These are phyloP conservation scores for Theristicus caerulescens DNA, from an alignment of 2,113 vertebrate species.

Conservation along the genomic window DNA sequence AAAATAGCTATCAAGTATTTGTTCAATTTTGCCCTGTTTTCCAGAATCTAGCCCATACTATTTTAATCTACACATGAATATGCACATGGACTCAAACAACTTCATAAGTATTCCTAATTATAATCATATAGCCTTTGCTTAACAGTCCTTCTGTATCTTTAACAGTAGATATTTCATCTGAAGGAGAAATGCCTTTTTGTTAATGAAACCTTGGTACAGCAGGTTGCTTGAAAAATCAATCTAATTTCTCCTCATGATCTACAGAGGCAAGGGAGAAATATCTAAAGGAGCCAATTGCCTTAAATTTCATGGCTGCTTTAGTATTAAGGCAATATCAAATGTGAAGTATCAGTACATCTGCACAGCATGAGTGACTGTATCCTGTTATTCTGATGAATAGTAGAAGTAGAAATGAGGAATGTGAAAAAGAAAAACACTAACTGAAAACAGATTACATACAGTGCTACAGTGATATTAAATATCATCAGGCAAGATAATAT, in stretches of 20 bases:
- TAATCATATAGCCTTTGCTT: not conserved
- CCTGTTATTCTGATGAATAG: not conserved
- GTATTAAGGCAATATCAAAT: not conserved
- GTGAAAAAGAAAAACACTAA: not conserved
- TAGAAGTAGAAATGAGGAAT: not conserved
- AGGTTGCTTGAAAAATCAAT: not conserved
- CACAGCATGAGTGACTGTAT: not conserved
- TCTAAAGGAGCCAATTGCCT: not conserved
- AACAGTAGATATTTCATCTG: not conserved
- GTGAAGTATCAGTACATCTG: slow-evolving; percentile 5
- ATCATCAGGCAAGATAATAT: not conserved
- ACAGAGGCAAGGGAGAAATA: not conserved
- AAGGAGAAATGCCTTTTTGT: not conserved
- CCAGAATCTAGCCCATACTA: not conserved
- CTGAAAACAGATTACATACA: not conserved
- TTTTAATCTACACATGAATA: not conserved
- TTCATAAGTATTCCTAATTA: not conserved
- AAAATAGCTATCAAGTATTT: not conserved
- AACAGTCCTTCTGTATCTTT: not conserved
- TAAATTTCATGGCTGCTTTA: slow-evolving; percentile 7
- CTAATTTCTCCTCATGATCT: slow-evolving; percentile 8
- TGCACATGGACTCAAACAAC: not conserved
- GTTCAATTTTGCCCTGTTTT: not conserved
- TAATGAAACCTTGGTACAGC: not conserved
- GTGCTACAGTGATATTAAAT: not conserved